phyloP scores from a whole-genome alignment of 2,113 vertebrate genomes.

The Cebidichthys violaceus region DNA sequence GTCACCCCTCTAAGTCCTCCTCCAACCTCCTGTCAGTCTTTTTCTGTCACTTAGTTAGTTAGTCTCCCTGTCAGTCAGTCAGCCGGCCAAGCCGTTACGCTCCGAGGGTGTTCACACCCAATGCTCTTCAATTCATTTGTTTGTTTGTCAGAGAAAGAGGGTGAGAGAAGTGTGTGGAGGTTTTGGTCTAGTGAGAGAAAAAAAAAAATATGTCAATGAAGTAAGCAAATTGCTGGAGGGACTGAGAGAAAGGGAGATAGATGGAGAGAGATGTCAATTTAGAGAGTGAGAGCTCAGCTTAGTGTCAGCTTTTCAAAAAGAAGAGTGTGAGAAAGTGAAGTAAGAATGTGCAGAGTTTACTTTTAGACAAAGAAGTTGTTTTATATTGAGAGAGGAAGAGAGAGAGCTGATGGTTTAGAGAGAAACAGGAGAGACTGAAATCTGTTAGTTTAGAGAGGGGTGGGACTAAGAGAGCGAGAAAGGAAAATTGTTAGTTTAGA shows the following conservation, averaged over 20 bases:
- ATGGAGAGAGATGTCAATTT: constrained; percentile 47
- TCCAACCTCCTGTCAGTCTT: constrained; percentile 62
- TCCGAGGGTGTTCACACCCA: constrained; percentile 44
- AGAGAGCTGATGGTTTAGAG: constrained; percentile 11
- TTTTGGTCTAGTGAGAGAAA: constrained; percentile 26
- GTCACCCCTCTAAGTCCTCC: constrained; percentile 45
- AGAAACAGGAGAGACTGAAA: constrained; percentile 7
- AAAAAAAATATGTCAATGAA: constrained; percentile 35
- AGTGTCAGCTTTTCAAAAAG: constrained; percentile 32
- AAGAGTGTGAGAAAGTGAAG: neutral
- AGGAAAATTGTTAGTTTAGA: constrained; percentile 55
- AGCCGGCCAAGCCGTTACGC: constrained; percentile 31
- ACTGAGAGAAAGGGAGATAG: constrained; percentile 19
- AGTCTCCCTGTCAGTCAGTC: constrained; percentile 55
- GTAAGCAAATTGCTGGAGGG: constrained; percentile 43
- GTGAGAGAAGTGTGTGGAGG: neutral
- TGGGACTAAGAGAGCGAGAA: neutral
- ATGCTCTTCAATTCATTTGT: constrained; percentile 61
- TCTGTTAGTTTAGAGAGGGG: constrained; percentile 6
- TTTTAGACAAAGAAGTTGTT: constrained; percentile 19
- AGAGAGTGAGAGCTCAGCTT: constrained; percentile 43
- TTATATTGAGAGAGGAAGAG: neutral
- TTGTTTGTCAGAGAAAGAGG: constrained; percentile 59
- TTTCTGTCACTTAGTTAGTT: constrained; percentile 62
- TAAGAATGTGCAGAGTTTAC: constrained; percentile 28